Percentiles rank a stretch among this genome's conserved stretches.
Conservation (phyloP, 2,888 invertebrate species). For the Aphodius sticticus region DNA sequence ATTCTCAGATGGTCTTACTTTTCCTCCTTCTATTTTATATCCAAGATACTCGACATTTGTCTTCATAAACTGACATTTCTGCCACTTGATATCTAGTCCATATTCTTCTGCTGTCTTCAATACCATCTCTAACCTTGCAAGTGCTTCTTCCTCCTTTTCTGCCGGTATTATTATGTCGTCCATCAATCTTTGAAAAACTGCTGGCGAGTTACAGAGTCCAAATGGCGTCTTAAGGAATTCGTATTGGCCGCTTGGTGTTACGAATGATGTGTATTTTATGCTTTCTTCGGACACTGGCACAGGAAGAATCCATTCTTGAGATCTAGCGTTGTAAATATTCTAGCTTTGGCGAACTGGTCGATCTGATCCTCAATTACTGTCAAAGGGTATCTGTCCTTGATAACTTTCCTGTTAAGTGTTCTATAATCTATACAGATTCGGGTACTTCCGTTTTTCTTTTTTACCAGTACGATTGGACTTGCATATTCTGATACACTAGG, state of each 20-base stretch:
- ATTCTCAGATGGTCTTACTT: slow-evolving; percentile 39
- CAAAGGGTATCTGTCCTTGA: slow-evolving; percentile 49
- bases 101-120: slow-evolving; percentile 41
- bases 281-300: slow-evolving; percentile 47
- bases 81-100: slow-evolving; percentile 49
- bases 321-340: slow-evolving; percentile 49
- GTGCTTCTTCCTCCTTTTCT: slow-evolving; percentile 38
- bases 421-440: slow-evolving; percentile 56
- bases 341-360: slow-evolving; percentile 47
- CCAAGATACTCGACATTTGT: slow-evolving; percentile 42
- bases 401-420: slow-evolving; percentile 51
- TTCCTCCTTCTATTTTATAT: slow-evolving; percentile 41
- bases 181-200: slow-evolving; percentile 48
- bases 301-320: slow-evolving; percentile 53
- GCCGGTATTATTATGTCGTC: slow-evolving; percentile 44
- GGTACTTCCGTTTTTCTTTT: slow-evolving; percentile 45
- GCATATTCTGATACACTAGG: slow-evolving; percentile 52
- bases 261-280: slow-evolving; percentile 54
- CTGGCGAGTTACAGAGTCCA: slow-evolving; percentile 54
- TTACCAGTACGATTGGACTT: slow-evolving; percentile 49
- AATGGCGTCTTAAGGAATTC: slow-evolving; percentile 56
- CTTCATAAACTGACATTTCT: slow-evolving; percentile 53
- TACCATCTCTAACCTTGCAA: slow-evolving; percentile 45
- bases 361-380: slow-evolving; percentile 54
- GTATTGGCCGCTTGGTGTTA: slow-evolving; percentile 53